Evolutionary conservation across 2,797 vertebrate species (phyloP), one percentile per base, ranked within the genome.

Genomic region (Brachymystax lenok): DNA sequence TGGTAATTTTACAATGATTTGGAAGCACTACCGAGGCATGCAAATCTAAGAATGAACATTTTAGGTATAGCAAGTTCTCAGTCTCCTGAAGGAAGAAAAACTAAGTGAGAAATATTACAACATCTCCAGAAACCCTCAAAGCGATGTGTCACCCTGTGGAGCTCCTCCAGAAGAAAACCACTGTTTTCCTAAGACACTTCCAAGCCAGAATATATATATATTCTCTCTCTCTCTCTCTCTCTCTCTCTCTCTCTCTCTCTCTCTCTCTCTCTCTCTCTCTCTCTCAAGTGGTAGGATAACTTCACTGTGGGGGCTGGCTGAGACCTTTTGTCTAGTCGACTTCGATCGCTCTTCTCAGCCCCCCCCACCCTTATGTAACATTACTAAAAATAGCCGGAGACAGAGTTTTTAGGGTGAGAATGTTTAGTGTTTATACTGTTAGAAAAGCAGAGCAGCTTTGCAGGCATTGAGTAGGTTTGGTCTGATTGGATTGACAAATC

Each of bases 121-220:
- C 90, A 90, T 84, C 87, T 84, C 82, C 66, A 90, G 90, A 90
- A 91, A 90, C 85, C 81, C 90, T 88, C 82, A 93, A 94, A 93
- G 86, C 35, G 77, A 80, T 91, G 89, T 91, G 93, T 93, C 91
- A 94, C 85, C 82, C 78, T 54, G 83, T 92, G 92, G 93, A 91
- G 77, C 30, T 63, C 77, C 85, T 93, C 91, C 92, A 93, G 82
- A 83, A 89, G 83, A 89, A 85, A 91, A 92, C 86, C 79, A 84
- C 75, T 81, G 85, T 95, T 94, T 95, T 94, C 93, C 93, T 82
- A 90, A 78, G 73, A 74, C 21, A 76, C 78, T 56, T 93, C 93
- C 91, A 94, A 92, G 83, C 83, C 86, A 83, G 80, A 87, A 90
- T 84, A 84, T 66, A 21, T 66, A 21, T 90, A 80, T 85, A 77